These are phyloP conservation scores for Heteronetta atricapilla DNA, from an alignment of 2,113 vertebrate genomes.

Conservation along the genomic window DNA sequence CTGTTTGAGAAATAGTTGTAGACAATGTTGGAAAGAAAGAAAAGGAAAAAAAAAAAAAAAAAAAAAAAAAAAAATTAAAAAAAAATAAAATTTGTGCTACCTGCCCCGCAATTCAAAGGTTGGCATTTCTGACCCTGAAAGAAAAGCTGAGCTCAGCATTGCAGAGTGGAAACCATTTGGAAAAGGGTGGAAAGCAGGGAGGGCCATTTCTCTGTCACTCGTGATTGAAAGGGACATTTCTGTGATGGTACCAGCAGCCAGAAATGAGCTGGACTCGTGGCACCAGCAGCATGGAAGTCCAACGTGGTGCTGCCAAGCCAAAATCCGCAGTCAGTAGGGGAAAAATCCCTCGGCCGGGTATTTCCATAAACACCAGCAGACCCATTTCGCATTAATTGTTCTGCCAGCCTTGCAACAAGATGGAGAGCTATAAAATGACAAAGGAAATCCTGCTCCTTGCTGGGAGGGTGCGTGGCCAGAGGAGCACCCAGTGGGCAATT, in stretches of 20 bases:
- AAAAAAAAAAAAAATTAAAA: no score
- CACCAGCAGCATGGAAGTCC: not conserved
- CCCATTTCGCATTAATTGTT: not conserved
- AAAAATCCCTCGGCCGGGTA: not conserved
- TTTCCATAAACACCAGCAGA: not conserved
- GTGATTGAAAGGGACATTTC: not conserved
- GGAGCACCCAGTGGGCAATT: not conserved
- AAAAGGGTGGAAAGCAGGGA: not conserved
- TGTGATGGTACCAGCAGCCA: not conserved
- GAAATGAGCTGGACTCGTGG: not conserved
- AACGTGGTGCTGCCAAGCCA: not conserved
- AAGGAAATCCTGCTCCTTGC: not conserved
- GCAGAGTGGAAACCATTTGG: not conserved
- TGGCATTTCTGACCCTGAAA: not conserved
- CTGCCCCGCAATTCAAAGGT: not conserved
- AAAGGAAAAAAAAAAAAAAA: not conserved
- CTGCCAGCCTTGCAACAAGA: not conserved
- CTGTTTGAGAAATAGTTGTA: not conserved
- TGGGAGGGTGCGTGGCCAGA: not conserved
- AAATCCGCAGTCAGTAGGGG: rapidly evolving
- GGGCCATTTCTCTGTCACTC: not conserved
- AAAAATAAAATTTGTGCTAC: no score
- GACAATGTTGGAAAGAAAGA: not conserved
- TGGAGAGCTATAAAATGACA: not conserved
- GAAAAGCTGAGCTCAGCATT: conserved; percentile 22